These are phyloP conservation scores for Daboia siamensis DNA, from an alignment of 2,113 vertebrate species.

Conservation along the genomic window DNA sequence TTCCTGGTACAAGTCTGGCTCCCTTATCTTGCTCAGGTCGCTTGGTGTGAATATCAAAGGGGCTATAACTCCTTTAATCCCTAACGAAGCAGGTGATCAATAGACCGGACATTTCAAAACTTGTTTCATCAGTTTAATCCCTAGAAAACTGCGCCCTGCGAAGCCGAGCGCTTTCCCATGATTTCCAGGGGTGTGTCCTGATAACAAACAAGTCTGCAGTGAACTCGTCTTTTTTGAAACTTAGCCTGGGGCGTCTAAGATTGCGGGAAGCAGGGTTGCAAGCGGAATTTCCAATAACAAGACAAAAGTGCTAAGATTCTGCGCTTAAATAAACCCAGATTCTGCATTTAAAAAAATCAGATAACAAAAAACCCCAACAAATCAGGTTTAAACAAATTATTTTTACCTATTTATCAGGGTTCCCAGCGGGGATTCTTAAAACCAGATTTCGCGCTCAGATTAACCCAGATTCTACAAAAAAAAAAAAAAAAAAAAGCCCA, in stretches of 20 bases:
- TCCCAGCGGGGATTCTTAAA: neutral
- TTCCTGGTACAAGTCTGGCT: neutral
- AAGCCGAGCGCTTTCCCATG: neutral
- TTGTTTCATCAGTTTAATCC: neutral
- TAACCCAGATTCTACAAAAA: neutral
- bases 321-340: neutral
- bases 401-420: neutral
- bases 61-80: neutral
- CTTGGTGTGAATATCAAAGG: neutral
- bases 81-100: neutral
- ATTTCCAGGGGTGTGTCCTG: neutral
- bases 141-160: no score
- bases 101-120: neutral
- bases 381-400: neutral
- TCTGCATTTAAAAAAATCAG: neutral
- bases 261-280: neutral
- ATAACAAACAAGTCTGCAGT: neutral
- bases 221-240: neutral
- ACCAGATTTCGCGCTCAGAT: neutral
- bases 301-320: neutral
- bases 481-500: neutral
- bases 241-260: neutral
- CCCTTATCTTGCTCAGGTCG: neutral
- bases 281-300: neutral
- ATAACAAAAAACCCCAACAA: neutral